phyloP scores from a whole-genome alignment of 2,888 invertebrate genomes.

The Himalopsyche japonica region DNA sequence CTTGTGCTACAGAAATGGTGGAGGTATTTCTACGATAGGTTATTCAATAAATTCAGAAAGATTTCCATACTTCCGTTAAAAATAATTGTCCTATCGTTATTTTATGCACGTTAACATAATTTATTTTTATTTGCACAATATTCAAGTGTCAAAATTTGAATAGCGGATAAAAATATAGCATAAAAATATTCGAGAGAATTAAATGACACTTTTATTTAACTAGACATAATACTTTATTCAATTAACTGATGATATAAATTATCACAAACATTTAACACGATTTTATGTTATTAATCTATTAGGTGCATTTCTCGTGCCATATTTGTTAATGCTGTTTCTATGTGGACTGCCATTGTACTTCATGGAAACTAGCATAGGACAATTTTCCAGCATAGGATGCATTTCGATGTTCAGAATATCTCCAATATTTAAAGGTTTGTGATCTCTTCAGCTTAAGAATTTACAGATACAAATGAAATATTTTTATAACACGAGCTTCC shows the following conservation, averaged over 20 bases:
- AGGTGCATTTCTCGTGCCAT: slow-evolving; percentile 89
- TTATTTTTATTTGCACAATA: not conserved
- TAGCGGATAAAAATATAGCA: too few species aligned
- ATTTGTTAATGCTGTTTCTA: slow-evolving; percentile 75
- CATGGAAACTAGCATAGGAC: slow-evolving; percentile 84
- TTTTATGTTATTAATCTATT: not conserved
- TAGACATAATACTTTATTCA: not conserved
- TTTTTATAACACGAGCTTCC: too few species aligned
- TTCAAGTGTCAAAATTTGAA: not conserved
- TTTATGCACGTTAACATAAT: too few species aligned
- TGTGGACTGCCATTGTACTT: slow-evolving; percentile 89
- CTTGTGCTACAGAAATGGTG: slow-evolving; percentile 82
- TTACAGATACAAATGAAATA: not conserved
- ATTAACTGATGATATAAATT: not conserved
- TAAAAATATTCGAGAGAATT: not conserved
- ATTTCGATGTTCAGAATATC: slow-evolving; percentile 79
- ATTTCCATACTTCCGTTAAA: too few species aligned
- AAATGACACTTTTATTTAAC: not conserved
- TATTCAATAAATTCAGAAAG: too few species aligned
- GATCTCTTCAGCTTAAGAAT: too few species aligned
- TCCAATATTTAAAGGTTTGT: slow-evolving; percentile 82
- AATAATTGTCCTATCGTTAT: too few species aligned
- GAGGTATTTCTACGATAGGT: slow-evolving; percentile 58
- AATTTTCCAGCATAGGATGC: slow-evolving; percentile 81
- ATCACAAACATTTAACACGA: not conserved